Conservation (phyloP, 1,140 invertebrate species). For the Sipha flava region DNA sequence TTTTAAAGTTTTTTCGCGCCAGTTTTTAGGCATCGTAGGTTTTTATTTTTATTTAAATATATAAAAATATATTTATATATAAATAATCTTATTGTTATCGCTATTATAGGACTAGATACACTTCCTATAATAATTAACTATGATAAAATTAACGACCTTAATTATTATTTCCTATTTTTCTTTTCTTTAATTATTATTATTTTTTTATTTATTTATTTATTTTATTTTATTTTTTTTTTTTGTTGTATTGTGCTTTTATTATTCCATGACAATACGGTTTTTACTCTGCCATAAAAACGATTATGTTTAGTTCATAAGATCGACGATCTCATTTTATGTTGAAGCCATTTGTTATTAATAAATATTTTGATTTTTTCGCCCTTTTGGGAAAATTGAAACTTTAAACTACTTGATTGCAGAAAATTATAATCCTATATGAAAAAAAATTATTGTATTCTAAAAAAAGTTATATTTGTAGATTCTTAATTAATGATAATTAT, state of each 20-base stretch:
- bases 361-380: constrained; percentile 5
- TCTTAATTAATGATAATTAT: constrained; percentile 22
- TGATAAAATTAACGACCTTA: neutral
- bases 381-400: neutral
- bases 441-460: constrained; percentile 29
- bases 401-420: constrained; percentile 21
- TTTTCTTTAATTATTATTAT: too few species aligned
- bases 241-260: neutral
- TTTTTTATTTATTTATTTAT: neutral
- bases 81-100: constrained; percentile 8
- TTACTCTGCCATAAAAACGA: constrained; percentile 19
- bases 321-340: constrained; percentile 29
- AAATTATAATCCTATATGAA: constrained; percentile 24
- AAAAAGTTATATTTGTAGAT: constrained; percentile 32
- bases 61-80: constrained; percentile 9
- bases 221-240: neutral
- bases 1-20: neutral
- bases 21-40: neutral
- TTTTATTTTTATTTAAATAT: constrained; percentile 1
- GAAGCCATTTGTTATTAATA: constrained; percentile 29
- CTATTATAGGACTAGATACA: neutral
- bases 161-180: neutral
- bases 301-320: constrained; percentile 20
- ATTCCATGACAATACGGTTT: neutral
- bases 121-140: constrained; percentile 1